Conservation (phyloP, 2,888 invertebrate species). For the Drosophila differens region DNA sequence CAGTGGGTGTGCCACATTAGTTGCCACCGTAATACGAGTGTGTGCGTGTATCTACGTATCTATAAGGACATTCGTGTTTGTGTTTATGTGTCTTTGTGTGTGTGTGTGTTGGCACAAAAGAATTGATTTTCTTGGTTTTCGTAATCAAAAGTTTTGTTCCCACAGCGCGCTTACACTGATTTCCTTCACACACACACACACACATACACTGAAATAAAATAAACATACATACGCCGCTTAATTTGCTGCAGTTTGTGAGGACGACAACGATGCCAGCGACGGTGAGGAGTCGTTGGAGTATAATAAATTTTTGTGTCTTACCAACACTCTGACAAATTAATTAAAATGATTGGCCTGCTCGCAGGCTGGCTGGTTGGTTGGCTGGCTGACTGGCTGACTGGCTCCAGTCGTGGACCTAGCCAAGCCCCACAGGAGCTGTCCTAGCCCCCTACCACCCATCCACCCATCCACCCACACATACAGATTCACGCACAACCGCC, state of each 20-base stretch:
- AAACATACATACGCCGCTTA: slow-evolving; percentile 43
- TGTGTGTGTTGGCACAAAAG: slow-evolving; percentile 25
- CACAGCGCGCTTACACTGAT: slow-evolving; percentile 73
- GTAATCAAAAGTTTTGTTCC: slow-evolving; percentile 77
- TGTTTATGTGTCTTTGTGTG: neutral
- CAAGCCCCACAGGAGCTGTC: slow-evolving; percentile 31
- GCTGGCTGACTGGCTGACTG: slow-evolving; percentile 37
- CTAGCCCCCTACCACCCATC: neutral
- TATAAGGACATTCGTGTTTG: neutral
- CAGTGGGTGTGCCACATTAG: slow-evolving; percentile 35
- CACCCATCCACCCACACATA: slow-evolving; percentile 4
- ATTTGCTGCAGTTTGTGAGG: slow-evolving; percentile 67
- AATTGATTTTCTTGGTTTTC: slow-evolving; percentile 77
- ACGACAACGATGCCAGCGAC: slow-evolving; percentile 21
- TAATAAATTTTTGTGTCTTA: slow-evolving; percentile 80
- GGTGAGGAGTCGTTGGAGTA: slow-evolving; percentile 62
- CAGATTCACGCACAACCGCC: slow-evolving; percentile 39
- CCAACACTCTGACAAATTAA: slow-evolving; percentile 84
- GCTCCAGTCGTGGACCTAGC: slow-evolving; percentile 15
- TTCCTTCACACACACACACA: slow-evolving; percentile 40
- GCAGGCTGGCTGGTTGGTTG: slow-evolving; percentile 55
- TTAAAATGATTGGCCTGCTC: slow-evolving; percentile 83
- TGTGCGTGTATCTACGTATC: neutral
- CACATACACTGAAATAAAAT: neutral
- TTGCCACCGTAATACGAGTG: slow-evolving; percentile 26